Evolutionary conservation across 1,140 invertebrate genomes (phyloP).

Genomic region (Drosophila orosa): DNA sequence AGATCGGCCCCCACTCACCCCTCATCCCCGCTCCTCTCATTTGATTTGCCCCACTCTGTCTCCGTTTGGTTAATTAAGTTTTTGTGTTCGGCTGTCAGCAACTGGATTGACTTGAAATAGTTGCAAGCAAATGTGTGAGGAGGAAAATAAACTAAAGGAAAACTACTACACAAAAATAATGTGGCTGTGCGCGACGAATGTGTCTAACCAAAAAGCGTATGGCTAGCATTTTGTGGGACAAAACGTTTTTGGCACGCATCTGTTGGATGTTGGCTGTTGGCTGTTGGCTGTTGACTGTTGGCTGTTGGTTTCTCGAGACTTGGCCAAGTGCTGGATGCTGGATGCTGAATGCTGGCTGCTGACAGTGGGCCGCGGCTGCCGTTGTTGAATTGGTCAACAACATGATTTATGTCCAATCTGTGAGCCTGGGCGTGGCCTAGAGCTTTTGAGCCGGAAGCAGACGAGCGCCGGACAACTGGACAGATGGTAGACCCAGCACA

Average conservation of each 20-base stretch:
- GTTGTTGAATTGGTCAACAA: constrained; percentile 56
- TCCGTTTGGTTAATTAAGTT: constrained; percentile 66
- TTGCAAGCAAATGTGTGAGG: constrained; percentile 42
- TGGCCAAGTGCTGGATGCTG: constrained; percentile 15
- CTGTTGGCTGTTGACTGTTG: constrained; percentile 1
- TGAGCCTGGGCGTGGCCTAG: constrained; percentile 48
- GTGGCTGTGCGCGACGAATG: constrained; percentile 33
- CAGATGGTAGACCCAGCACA: constrained; percentile 3
- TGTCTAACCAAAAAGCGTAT: constrained; percentile 65
- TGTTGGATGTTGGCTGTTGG: constrained; percentile 13
- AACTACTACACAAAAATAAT: constrained; percentile 5
- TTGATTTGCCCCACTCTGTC: constrained; percentile 3
- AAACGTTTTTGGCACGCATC: constrained; percentile 65
- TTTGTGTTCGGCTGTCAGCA: constrained; percentile 70
- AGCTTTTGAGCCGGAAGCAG: constrained; percentile 53
- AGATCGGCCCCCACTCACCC: background rate
- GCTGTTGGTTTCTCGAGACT: constrained; percentile 40
- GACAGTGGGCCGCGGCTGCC: constrained; percentile 47
- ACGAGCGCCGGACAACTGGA: constrained; percentile 35
- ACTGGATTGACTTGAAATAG: constrained; percentile 78
- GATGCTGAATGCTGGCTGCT: constrained; percentile 26
- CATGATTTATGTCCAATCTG: constrained; percentile 55
- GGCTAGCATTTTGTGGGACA: constrained; percentile 72
- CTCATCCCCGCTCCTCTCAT: background rate
- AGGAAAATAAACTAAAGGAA: constrained; percentile 9